These are phyloP conservation scores for Pollimyrus isidori DNA, from an alignment of 2,113 vertebrate genomes.

Conservation along the genomic window DNA sequence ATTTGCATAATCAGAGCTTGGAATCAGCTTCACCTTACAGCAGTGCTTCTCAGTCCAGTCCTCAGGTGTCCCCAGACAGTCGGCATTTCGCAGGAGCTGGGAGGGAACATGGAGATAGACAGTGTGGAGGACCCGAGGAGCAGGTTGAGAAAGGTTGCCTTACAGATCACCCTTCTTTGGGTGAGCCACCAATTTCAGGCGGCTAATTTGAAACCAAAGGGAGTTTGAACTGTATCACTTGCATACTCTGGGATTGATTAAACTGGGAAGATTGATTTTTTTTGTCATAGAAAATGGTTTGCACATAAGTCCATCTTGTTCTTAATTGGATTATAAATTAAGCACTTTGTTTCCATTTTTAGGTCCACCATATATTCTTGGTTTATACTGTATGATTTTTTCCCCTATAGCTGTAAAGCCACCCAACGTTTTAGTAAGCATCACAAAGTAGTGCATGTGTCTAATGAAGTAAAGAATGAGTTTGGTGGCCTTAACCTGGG, in stretches of 20 bases:
- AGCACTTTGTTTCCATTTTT: slow-evolving; percentile 10
- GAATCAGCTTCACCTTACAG: background rate
- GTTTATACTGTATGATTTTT: background rate
- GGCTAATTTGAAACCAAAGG: background rate
- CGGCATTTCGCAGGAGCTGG: background rate
- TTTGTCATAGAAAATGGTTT: slow-evolving; percentile 4
- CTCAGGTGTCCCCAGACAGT: background rate
- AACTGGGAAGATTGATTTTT: background rate
- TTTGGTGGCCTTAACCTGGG: background rate
- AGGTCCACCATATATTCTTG: background rate
- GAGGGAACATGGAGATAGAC: background rate
- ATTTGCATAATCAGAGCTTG: background rate
- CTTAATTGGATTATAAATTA: slow-evolving; percentile 11
- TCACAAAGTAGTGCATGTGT: background rate
- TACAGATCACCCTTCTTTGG: background rate
- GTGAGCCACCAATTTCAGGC: background rate
- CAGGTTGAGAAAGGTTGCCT: background rate
- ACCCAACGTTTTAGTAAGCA: background rate
- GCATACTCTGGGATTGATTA: background rate
- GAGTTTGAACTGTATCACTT: background rate
- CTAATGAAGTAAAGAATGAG: background rate
- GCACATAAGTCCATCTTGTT: background rate
- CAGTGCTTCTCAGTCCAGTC: background rate
- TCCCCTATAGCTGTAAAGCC: background rate
- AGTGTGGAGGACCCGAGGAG: background rate